Evolutionary conservation across 2,888 invertebrate species (phyloP).

Genomic region (Trissolcus brochymenae): DNA sequence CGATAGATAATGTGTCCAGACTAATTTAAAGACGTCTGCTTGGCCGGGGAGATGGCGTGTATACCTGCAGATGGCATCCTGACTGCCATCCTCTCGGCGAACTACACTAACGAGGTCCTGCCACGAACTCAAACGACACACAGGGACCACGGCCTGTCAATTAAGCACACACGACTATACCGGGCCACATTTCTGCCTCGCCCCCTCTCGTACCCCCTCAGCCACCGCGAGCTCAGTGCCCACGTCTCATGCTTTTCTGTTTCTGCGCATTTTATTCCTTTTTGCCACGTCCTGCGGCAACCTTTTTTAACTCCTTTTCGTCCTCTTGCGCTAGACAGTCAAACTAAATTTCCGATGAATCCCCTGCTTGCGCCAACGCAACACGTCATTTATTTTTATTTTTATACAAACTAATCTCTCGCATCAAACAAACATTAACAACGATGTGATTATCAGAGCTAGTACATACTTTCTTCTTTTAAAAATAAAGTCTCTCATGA

Average conservation of each 20-base stretch:
- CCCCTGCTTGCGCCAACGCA: too few relatives aligned
- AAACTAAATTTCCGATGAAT: constrained; percentile 31
- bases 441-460: too few relatives aligned
- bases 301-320: constrained; percentile 14
- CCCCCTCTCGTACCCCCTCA: constrained; percentile 47
- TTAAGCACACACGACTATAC: constrained; percentile 76
- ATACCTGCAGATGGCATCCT: constrained; percentile 67
- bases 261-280: constrained; percentile 12
- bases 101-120: constrained; percentile 71
- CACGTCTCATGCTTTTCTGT: constrained; percentile 35
- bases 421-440: too few relatives aligned
- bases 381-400: too few relatives aligned
- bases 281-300: constrained; percentile 42
- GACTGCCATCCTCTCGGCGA: constrained; percentile 65
- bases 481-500: too few relatives aligned
- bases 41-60: constrained; percentile 58
- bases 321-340: constrained; percentile 44
- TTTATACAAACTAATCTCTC: too few relatives aligned
- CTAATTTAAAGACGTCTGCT: constrained; percentile 75
- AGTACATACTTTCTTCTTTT: too few relatives aligned
- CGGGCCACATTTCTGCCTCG: constrained; percentile 74
- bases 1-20: constrained; percentile 73
- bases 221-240: constrained; percentile 20
- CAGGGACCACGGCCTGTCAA: constrained; percentile 74
- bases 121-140: constrained; percentile 71